Conservation (phyloP, 2,113 vertebrate species). For the Perca flavescens region DNA sequence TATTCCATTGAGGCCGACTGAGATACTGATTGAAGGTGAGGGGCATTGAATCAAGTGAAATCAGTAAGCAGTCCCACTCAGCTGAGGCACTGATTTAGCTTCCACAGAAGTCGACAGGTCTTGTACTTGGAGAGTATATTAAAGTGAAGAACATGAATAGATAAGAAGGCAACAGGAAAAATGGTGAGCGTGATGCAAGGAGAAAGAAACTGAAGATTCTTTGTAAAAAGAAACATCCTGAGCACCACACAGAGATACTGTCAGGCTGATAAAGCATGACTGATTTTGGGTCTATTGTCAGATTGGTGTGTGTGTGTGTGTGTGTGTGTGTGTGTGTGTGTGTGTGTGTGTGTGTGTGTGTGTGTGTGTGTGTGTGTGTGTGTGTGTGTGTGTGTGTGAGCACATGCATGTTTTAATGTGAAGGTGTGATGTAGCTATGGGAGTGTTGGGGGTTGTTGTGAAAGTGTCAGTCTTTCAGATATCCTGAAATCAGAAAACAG, state of each 20-base stretch:
- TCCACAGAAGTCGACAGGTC: constrained; percentile 55
- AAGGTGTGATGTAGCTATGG: constrained; percentile 27
- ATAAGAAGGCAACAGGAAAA: constrained; percentile 68
- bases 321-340: constrained; percentile 26
- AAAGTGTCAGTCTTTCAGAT: constrained; percentile 51
- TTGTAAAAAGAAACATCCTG: constrained; percentile 48
- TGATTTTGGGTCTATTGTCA: constrained; percentile 41
- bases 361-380: constrained; percentile 19
- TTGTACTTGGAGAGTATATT: constrained; percentile 54
- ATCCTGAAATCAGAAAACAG: constrained; percentile 69
- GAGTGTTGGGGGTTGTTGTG: not conserved
- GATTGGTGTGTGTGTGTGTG: constrained; percentile 4
- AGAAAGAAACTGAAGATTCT: constrained; percentile 61
- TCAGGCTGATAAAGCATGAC: constrained; percentile 53
- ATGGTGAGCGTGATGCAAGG: constrained; percentile 56
- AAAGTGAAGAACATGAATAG: constrained; percentile 69
- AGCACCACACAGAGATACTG: constrained; percentile 36
- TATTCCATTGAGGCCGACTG: constrained; percentile 43
- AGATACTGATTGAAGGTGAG: constrained; percentile 73
- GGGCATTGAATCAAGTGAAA: constrained; percentile 68
- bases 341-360: constrained; percentile 28
- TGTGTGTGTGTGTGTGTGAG: constrained; percentile 17
- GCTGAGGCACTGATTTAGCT: constrained; percentile 58
- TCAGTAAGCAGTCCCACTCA: constrained; percentile 64
- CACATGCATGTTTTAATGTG: constrained; percentile 1